Evolutionary conservation across 2,888 invertebrate species (phyloP), one percentile per base, ranked within the genome.

Genomic region (Eupithecia subfuscata): DNA sequence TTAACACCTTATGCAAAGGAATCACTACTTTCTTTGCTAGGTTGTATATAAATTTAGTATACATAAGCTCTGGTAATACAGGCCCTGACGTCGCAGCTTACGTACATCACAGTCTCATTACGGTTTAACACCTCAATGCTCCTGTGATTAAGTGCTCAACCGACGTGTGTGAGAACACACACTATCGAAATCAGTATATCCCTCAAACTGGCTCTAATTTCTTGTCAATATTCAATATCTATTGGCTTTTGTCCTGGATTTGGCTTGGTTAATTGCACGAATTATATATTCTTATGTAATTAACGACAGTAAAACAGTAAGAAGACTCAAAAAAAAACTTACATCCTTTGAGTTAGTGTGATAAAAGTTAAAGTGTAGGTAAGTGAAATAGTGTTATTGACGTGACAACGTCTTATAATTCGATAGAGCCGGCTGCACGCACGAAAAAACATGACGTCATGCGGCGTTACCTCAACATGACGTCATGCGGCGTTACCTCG

Each of bases 71-170:
- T 40, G 37, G 16, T 37, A 37, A 14, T 22, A n/a, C 68, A 43
- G 68, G 40, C 14, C 67, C 22, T 60, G 69, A 71, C 64, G 34
- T 65, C 64, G 56, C 69, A 64, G 69, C 72, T 75, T 71, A 67
- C 70, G 45, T 25, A 67, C 65, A 45, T 45, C 67, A 45, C 34
- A 68, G 72, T 73, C 74, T 77, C 75, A 73, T 77, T 77, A 73
- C 22, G 64, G 73, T 68, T 73, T 75, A 77, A 73, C 75, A 73
- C 77, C 75, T 77, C 70, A 75, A 64, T 73, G 73, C 70, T 52
- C 63, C 52, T 64, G 77, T 73, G 74, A 77, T 77, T 73, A 74
- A 75, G 73, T 70, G 75, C 22, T 77, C 63, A 48, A 65, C 45
- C 74, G 69, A 72, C 67, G 60, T 52, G 40, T 74, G 52, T 45